These are phyloP conservation scores for Syngnathus scovelli DNA, from an alignment of 2,113 vertebrate genomes.

Conservation along the genomic window DNA sequence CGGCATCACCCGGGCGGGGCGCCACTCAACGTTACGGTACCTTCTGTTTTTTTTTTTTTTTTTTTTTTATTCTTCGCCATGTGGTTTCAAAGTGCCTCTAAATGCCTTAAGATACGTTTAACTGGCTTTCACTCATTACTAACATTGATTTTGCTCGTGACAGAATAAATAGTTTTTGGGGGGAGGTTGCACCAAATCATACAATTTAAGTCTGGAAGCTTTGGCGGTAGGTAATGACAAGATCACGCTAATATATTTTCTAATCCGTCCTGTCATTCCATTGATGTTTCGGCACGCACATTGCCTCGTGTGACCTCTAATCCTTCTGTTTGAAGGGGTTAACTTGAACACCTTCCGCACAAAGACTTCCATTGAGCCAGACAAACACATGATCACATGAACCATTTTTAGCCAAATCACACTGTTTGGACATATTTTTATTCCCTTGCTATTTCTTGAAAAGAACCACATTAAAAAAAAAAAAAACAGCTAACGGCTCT, in stretches of 20 bases:
- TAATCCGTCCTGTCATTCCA: conserved; percentile 38
- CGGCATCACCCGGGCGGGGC: conserved; percentile 76
- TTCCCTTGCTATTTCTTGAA: not conserved
- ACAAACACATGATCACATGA: conserved; percentile 20
- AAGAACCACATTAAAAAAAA: not conserved
- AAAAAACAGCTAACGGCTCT: too few species aligned
- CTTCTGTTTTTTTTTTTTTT: conserved; percentile 45
- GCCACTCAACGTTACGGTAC: conserved; percentile 87
- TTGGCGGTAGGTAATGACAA: conserved; percentile 31
- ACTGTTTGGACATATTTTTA: conserved; percentile 1
- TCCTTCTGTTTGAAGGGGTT: conserved; percentile 22
- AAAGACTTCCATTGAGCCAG: conserved; percentile 30
- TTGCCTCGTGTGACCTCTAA: conserved; percentile 28
- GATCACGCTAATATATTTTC: conserved; percentile 27
- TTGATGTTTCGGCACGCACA: conserved; percentile 25
- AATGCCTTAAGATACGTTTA: conserved; percentile 53
- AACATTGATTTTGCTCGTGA: conserved; percentile 13
- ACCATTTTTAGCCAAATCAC: not conserved
- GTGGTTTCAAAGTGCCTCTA: conserved; percentile 54
- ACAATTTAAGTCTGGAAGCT: conserved; percentile 21
- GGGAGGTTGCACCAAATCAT: not conserved
- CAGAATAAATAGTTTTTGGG: conserved; percentile 5
- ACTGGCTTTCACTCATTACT: conserved; percentile 13
- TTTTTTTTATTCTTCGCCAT: conserved; percentile 48
- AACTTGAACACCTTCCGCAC: conserved; percentile 21